These are phyloP conservation scores for Murina feae DNA, from an alignment of 2,113 vertebrate genomes.

Conservation along the genomic window DNA sequence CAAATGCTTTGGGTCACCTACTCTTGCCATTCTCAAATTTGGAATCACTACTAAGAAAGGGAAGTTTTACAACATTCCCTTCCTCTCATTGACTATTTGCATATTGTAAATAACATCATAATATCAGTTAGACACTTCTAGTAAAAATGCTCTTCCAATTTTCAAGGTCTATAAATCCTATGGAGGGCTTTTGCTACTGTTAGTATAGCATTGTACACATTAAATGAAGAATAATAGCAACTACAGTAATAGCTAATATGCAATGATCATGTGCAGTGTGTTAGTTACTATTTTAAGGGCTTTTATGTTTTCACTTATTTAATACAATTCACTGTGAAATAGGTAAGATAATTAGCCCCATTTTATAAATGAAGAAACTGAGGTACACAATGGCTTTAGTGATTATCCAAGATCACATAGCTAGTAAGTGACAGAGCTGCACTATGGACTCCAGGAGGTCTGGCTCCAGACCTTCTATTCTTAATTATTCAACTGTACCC, in stretches of 20 bases:
- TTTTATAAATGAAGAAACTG: background rate
- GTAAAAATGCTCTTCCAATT: background rate
- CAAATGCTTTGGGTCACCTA: background rate
- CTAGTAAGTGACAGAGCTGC: background rate
- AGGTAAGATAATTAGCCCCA: background rate
- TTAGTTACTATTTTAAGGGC: background rate
- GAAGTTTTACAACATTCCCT: background rate
- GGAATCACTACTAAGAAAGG: background rate
- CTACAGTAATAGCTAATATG: background rate
- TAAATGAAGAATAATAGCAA: background rate
- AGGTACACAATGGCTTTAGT: background rate
- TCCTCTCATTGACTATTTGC: background rate
- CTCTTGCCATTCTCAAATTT: conserved; percentile 23
- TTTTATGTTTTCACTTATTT: background rate
- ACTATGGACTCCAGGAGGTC: background rate
- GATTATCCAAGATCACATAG: background rate
- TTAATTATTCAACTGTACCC: background rate
- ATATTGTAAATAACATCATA: conserved; percentile 11
- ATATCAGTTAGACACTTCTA: background rate
- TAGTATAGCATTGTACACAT: background rate
- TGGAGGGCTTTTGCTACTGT: background rate
- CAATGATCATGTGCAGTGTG: background rate
- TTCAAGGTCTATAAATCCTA: background rate
- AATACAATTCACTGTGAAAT: background rate
- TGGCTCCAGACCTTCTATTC: background rate